Base-by-base conservation (phyloP, 2,797 vertebrate species). In the Brachyalestes nurse region DNA sequence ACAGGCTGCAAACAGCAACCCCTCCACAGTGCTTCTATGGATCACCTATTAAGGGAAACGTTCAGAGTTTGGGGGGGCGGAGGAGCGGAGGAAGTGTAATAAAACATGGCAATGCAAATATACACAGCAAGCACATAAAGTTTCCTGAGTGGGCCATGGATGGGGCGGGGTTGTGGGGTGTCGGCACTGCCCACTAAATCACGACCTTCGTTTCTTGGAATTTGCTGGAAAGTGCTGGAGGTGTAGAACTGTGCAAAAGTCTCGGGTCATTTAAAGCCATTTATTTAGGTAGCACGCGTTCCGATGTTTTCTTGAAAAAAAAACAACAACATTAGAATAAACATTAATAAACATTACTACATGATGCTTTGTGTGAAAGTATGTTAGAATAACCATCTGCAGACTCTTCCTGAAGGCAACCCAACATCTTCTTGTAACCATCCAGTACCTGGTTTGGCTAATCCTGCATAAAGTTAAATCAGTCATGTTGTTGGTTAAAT, bases 51-150 rank as follows among this genome's bases (percentile, higher is more conserved):
- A 83, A 85, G 81, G 73, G 77, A 82, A 89, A 86, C 34, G 53
- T 55, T 72, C 79, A 69, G 71, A 25, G 60, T 0, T 38, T 51
- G 40, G 16, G 21, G 72, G 34, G 34, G n/a, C n/a, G n/a, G n/a
- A n/a, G 70, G 45, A 73, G 17, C 9, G 47, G 73, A 86, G 83
- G 84, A 87, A 85, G 77, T 77, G 82, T 72, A 85, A 87, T 88
- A 87, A 89, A 90, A 86, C 77, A 81, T 51, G 51, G 80, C 83
- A 86, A 84, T 73, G 60, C 82, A 86, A 88, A 88, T 86, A 85
- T 80, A 87, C 80, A 84, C 83, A 82, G 79, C 62, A 84, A 86
- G 86, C 76, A 62, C 76, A 84, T 82, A 60, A 83, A 65, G 75
- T 84, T 85, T 83, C 55, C 60, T 72, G 75, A 82, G 70, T 67